Evolutionary conservation across 2,113 vertebrate species (phyloP).

Genomic region (Pterophyllum scalare): DNA sequence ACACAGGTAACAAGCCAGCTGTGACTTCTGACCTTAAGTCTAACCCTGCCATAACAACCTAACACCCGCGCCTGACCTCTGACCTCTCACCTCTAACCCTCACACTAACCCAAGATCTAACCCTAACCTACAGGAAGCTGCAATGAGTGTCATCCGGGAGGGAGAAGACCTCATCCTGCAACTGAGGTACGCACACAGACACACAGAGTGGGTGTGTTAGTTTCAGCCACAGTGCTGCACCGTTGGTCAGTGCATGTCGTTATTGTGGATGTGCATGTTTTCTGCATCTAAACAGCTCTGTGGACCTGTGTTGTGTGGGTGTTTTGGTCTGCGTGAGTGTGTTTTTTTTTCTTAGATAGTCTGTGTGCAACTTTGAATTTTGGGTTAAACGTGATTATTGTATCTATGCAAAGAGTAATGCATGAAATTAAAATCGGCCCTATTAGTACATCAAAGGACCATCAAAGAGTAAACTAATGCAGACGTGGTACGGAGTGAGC

Average conservation of each 20-base stretch:
- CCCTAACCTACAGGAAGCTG: slow-evolving; percentile 74
- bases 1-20: slow-evolving; percentile 66
- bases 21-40: slow-evolving; percentile 17
- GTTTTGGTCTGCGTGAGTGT: background rate
- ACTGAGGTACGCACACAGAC: slow-evolving; percentile 67
- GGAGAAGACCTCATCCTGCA: slow-evolving; percentile 81
- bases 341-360: background rate
- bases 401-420: background rate
- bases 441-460: background rate
- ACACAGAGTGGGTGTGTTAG: slow-evolving; percentile 10
- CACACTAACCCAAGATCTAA: slow-evolving; percentile 59
- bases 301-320: background rate
- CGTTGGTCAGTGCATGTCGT: background rate
- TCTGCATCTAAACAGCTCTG: background rate
- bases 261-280: background rate
- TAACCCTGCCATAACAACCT: slow-evolving; percentile 42
- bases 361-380: background rate
- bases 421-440: background rate
- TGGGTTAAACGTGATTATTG: background rate
- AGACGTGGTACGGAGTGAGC: background rate
- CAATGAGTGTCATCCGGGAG: slow-evolving; percentile 78
- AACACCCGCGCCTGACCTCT: slow-evolving; percentile 18
- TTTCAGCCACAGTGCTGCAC: background rate
- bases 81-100: slow-evolving; percentile 24
- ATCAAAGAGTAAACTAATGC: background rate